Evolutionary conservation across 2,113 vertebrate species (phyloP).

Genomic region (Podocnemis expansa): DNA sequence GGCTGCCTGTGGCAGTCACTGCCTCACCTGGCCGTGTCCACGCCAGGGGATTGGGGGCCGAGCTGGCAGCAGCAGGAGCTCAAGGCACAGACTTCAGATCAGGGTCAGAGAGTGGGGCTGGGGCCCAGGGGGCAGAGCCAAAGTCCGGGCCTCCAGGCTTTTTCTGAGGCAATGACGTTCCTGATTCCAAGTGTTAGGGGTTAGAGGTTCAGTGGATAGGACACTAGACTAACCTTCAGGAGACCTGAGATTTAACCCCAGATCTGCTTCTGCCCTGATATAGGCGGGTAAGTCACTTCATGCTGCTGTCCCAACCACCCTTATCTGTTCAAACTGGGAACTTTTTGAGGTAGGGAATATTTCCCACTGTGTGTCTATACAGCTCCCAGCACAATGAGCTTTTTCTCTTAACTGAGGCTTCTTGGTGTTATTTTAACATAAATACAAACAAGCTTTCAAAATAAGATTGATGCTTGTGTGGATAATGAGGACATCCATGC

Average conservation of each 20-base stretch:
- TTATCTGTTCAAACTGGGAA: accelerated
- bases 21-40: too few species aligned
- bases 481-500: not conserved
- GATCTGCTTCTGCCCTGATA: not conserved
- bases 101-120: too few species aligned
- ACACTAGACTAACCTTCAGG: not conserved
- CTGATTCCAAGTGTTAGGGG: not conserved
- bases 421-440: not conserved
- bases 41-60: too few species aligned
- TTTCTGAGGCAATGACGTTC: too few species aligned
- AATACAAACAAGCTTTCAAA: not conserved
- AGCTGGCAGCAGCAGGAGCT: too few species aligned
- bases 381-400: too few species aligned
- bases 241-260: not conserved
- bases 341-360: not conserved
- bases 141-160: too few species aligned
- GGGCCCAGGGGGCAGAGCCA: too few species aligned
- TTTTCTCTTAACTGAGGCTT: not conserved
- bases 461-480: not conserved
- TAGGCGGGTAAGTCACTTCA: accelerated
- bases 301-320: too few species aligned
- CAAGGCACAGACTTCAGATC: too few species aligned
- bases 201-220: not conserved
- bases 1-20: too few species aligned
- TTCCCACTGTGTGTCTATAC: not conserved